Evolutionary conservation across 2,113 vertebrate genomes (phyloP).

Genomic region (Ariopsis seemanni): DNA sequence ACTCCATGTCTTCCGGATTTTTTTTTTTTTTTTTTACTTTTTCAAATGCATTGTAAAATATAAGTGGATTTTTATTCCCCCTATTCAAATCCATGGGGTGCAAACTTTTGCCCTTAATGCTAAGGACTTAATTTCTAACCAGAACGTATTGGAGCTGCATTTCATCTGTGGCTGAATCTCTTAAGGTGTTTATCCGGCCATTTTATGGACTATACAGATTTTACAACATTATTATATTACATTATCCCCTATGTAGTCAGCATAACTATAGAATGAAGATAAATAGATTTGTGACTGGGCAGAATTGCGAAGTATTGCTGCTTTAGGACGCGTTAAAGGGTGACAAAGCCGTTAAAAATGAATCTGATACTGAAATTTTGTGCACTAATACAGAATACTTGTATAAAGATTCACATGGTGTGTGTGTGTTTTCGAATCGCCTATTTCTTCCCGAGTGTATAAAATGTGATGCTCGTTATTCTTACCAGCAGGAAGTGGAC

Average conservation of each 20-base stretch:
- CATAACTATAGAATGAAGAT: background rate
- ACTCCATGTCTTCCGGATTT: background rate
- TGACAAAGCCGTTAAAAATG: background rate
- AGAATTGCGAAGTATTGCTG: background rate
- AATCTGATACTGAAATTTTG: background rate
- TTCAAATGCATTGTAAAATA: background rate
- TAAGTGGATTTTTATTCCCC: background rate
- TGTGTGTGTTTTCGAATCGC: background rate
- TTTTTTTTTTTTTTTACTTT: background rate
- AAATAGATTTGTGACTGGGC: background rate
- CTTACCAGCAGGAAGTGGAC: constrained; percentile 91
- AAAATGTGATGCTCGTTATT: background rate
- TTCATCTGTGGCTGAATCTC: background rate
- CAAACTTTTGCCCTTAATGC: background rate
- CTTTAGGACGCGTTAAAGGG: background rate
- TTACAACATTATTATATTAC: background rate
- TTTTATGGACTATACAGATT: background rate
- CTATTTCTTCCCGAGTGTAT: background rate
- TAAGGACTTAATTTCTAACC: background rate
- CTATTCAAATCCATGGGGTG: background rate
- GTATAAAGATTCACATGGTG: background rate
- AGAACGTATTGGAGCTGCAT: background rate
- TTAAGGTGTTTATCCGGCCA: background rate
- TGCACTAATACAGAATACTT: background rate
- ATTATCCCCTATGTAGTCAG: background rate